A percentile compares a stretch with the other conserved stretches of the same genome.
Evolutionary conservation across 2,797 vertebrate genomes (phyloP).

Genomic region (Sciurus carolinensis): DNA sequence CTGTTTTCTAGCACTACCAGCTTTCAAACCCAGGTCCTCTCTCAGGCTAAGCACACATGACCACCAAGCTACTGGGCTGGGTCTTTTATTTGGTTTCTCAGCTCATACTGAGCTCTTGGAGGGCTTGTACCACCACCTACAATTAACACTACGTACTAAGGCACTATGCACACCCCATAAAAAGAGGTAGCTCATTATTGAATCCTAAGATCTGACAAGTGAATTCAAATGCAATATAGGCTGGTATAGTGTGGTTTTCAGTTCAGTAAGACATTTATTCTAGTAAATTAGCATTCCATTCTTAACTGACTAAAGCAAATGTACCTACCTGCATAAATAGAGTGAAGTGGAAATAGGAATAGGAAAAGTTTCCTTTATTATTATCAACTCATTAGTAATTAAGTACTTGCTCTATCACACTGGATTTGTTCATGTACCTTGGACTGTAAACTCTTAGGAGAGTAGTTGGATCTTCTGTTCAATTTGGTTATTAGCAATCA

Average conservation of each 20-base stretch:
- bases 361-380: slow-evolving; percentile 1
- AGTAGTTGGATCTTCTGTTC: not conserved
- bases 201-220: not conserved
- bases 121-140: not conserved
- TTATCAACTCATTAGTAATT: not conserved
- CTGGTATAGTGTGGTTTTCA: not conserved
- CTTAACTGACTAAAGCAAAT: not conserved
- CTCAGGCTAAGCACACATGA: not conserved
- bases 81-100: not conserved
- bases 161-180: not conserved
- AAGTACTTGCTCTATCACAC: not conserved
- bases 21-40: not conserved
- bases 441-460: not conserved
- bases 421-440: not conserved
- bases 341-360: not conserved
- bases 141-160: not conserved
- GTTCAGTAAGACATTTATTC: not conserved
- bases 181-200: not conserved
- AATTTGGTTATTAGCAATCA: not conserved
- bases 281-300: slow-evolving; percentile 1
- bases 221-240: not conserved
- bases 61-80: not conserved
- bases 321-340: not conserved
- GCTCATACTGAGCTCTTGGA: not conserved
- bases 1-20: too few species aligned